Conservation (phyloP, 2,797 vertebrate genomes). For the Argya squamiceps region DNA sequence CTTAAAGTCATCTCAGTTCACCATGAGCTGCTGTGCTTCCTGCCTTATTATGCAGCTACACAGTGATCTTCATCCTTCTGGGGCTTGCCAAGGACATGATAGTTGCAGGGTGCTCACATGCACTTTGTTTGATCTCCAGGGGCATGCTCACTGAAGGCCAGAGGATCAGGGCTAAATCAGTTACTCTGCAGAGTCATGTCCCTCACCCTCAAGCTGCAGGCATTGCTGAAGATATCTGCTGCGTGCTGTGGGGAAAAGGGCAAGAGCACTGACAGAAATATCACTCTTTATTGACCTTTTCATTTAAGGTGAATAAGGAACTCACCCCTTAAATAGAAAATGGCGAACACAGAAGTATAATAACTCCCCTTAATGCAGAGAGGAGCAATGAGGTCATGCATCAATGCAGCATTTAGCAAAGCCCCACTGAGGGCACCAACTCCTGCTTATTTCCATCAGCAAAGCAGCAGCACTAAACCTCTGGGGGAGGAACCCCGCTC, state of each 20-base stretch:
- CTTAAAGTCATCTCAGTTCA: constrained; percentile 12
- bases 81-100: background rate
- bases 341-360: background rate
- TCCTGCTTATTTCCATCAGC: background rate
- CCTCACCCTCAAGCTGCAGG: background rate
- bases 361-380: background rate
- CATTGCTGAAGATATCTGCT: background rate
- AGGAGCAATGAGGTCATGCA: background rate
- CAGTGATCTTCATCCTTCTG: background rate
- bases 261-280: background rate
- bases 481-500: background rate
- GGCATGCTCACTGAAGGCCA: background rate
- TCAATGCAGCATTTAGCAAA: background rate
- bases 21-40: background rate
- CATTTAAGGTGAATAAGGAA: background rate
- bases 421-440: background rate
- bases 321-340: background rate
- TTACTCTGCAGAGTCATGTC: background rate
- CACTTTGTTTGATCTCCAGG: background rate
- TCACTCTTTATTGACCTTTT: background rate
- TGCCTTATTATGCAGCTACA: background rate
- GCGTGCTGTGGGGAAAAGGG: background rate
- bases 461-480: background rate
- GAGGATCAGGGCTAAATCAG: background rate
- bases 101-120: background rate